Evolutionary conservation across 1,140 invertebrate species (phyloP), one percentile per base, ranked within the genome.

Genomic region (Epicauta chinensis): DNA sequence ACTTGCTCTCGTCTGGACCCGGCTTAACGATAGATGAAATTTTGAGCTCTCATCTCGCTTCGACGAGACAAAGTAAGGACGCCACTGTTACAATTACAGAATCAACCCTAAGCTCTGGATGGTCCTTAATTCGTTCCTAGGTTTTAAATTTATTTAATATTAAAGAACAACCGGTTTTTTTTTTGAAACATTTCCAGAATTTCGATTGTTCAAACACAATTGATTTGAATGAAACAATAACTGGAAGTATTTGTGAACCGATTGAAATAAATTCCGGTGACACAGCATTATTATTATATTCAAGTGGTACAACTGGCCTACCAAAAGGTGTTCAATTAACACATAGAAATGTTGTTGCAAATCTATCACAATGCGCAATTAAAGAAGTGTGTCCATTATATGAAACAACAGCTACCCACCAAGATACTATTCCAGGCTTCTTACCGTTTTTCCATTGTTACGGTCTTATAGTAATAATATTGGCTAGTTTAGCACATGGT

Each of bases 371-470:
- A 63, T 3, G 43, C 0, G 0, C 0, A 12, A 4, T 13, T 16
- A 12, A 11, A 7, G 32, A 34, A 34, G 3, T 34, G 3, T 3
- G 3, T 9, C 10, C 12, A 34, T n/a, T 34, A 34, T n/a, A 11
- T 4, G 5, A 34, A n/a, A 12, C 32, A 34, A 34, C 32, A 34
- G 14, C 2, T 4, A 34, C 3, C 0, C 59, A 72, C 52, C 81
- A 82, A 68, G 78, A 81, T 31, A 70, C 77, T 0, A 54, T 78
- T 2, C 73, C 83, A 1, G 65, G 64, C 0, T 71, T 92, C 3
- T 67, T 94, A 35, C 91, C 91, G 3, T 81, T 91, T 62, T 94
- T 85, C 59, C 92, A 95, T 62, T 85, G 84, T 44, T 94, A 87
- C 64, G 90, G 89, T 0, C 71, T 91, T 42, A 75, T 70, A 9